Evolutionary conservation across 1,140 invertebrate genomes (phyloP).

Genomic region (Megalopta genalis): DNA sequence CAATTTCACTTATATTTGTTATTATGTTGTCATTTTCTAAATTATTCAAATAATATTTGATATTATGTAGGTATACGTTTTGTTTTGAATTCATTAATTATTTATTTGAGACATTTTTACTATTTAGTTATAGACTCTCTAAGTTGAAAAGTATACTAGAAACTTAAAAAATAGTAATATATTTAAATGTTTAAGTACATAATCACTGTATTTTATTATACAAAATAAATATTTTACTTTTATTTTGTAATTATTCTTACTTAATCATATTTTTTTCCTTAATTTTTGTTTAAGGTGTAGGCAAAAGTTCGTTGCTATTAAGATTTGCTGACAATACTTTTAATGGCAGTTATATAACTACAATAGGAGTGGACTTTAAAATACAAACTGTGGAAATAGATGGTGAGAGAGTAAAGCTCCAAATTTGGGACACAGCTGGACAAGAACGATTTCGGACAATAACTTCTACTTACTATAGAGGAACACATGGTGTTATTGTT

Average conservation of each 20-base stretch:
- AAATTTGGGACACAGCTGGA: conserved; percentile 98
- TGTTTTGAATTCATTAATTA: not conserved
- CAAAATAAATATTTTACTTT: not conserved
- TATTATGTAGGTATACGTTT: not conserved
- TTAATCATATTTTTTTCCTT: conserved; percentile 8
- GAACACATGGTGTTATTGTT: conserved; percentile 99
- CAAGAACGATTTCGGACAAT: conserved; percentile 98
- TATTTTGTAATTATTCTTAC: not conserved
- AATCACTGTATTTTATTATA: not conserved
- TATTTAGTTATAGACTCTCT: not conserved
- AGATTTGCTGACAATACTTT: conserved; percentile 99
- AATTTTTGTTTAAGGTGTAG: conserved; percentile 90
- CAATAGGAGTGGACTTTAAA: conserved; percentile 99
- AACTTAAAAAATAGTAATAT: not conserved
- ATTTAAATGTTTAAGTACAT: not conserved
- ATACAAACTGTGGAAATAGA: conserved; percentile 97
- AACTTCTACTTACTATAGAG: conserved; percentile 97
- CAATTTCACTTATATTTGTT: not conserved
- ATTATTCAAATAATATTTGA: not conserved
- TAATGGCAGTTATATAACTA: conserved; percentile 99
- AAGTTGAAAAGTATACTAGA: not conserved
- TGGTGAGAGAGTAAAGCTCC: conserved; percentile 97
- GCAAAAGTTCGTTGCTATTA: conserved; percentile 98
- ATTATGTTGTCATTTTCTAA: not conserved
- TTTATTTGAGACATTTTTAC: not conserved